Evolutionary conservation across 2,888 invertebrate genomes (phyloP), one percentile per base, ranked within the genome.

Genomic region (Carabus problematicus): DNA sequence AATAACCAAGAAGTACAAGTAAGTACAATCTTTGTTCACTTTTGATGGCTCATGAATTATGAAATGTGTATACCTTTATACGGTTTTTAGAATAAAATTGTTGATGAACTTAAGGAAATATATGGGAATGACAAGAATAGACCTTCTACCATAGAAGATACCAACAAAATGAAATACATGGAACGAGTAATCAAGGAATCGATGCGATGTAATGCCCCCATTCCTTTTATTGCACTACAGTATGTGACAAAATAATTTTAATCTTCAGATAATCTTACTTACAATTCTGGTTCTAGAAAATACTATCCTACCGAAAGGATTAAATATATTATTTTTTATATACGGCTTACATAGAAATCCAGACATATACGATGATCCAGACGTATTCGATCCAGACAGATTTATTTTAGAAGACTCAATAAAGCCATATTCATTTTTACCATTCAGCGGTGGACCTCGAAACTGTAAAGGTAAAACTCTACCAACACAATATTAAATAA

Each of bases 131-230:
- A 61, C 29, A 11, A 6, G 8, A 39, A 14, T 11, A 45, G 61
- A 14, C 45, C 45, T 4, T 73, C 72, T 1, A 75, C 74, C 0
- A 41, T 73, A 59, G 73, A 78, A 70, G 74, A 79, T 70, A 18
- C 79, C 1, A 55, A 71, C 1, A 70, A 77, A 52, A 72, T 79
- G 8, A 76, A 78, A 18, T 81, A 81, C 73, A 74, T 81, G 9
- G 81, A 81, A 16, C 74, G 79, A 60, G 79, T 80, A 0, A 78
- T 81, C 58, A 81, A 81, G 64, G 82, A 82, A 74, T 72, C 75
- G 0, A 72, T 82, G 4, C 72, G 81, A 64, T 67, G 80, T 18
- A 81, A 77, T 73, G 79, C 81, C 1, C 78, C 77, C 68, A 78
- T 74, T 29, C 29, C 29, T 2, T 3, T 3, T 29, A 6, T 29